Conservation (phyloP, 1,140 invertebrate species). For the Drosophila rhopaloa region DNA sequence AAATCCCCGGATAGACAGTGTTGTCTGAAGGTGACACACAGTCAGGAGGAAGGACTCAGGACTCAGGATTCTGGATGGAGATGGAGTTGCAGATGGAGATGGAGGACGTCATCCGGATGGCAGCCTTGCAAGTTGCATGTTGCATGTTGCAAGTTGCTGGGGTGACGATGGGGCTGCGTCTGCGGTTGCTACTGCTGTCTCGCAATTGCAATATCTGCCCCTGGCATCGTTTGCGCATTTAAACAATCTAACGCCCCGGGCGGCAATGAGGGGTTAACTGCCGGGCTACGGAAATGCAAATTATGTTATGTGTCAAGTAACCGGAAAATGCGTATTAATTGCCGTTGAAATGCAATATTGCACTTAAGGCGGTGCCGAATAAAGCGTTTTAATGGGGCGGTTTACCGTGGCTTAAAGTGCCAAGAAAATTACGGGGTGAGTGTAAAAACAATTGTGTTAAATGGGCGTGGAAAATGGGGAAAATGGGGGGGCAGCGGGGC, state of each 20-base stretch:
- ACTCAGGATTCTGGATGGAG: slow-evolving; percentile 3
- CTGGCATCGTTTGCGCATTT: slow-evolving; percentile 70
- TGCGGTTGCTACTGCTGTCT: slow-evolving; percentile 58
- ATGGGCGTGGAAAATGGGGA: neutral
- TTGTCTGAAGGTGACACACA: slow-evolving; percentile 53
- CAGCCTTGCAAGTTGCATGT: slow-evolving; percentile 37
- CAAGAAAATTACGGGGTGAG: neutral
- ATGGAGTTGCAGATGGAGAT: no score
- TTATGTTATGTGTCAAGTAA: slow-evolving; percentile 85
- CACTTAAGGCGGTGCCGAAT: slow-evolving; percentile 46
- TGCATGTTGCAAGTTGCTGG: slow-evolving; percentile 14
- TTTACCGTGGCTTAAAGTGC: slow-evolving; percentile 40
- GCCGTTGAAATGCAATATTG: slow-evolving; percentile 79
- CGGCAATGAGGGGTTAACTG: slow-evolving; percentile 8
- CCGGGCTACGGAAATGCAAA: slow-evolving; percentile 61
- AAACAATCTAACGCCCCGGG: slow-evolving; percentile 66
- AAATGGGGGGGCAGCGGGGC: slow-evolving; percentile 6
- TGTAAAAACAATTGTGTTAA: slow-evolving; percentile 19
- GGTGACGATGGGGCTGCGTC: slow-evolving; percentile 65
- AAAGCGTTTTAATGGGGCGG: slow-evolving; percentile 41
- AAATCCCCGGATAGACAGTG: slow-evolving; percentile 26
- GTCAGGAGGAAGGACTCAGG: neutral
- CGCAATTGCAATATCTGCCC: slow-evolving; percentile 50
- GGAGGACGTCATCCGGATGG: slow-evolving; percentile 12
- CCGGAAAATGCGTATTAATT: slow-evolving; percentile 84